Conservation (phyloP, 2,888 invertebrate species). For the Cephus runcator region DNA sequence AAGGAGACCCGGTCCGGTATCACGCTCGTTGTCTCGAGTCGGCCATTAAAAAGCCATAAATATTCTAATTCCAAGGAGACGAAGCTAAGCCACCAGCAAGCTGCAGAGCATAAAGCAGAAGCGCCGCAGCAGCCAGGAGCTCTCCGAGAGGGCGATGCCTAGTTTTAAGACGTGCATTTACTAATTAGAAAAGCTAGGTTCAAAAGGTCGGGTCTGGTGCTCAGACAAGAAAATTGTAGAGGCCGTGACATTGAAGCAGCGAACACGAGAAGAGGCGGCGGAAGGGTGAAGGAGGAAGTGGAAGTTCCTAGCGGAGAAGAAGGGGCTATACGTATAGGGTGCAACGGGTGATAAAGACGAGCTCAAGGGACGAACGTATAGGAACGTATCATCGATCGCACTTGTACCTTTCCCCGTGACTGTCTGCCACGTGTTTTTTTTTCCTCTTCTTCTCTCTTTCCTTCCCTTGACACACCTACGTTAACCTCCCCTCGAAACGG, state of each 20-base stretch:
- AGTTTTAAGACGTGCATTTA: constrained; percentile 30
- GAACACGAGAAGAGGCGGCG: constrained; percentile 7
- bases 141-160: not conserved
- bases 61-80: constrained; percentile 31
- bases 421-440: constrained; percentile 17
- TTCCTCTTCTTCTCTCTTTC: too few species aligned
- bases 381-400: constrained; percentile 48
- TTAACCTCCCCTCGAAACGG: too few species aligned
- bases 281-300: constrained; percentile 1
- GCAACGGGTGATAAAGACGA: constrained; percentile 23
- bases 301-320: not conserved
- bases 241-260: constrained; percentile 42
- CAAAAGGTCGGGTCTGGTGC: constrained; percentile 26
- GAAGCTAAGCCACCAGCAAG: too few species aligned
- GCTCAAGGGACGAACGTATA: constrained; percentile 24
- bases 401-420: constrained; percentile 38
- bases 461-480: too few species aligned
- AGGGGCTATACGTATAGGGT: constrained; percentile 26
- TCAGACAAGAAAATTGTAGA: constrained; percentile 32
- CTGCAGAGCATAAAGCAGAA: too few species aligned
- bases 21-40: constrained; percentile 1
- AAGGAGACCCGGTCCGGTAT: too few species aligned
- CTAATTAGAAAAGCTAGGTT: constrained; percentile 42
- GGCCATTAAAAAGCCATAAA: constrained; percentile 35
- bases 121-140: not conserved